Conservation (phyloP, 2,888 invertebrate species). For the Apoda limacodes region DNA sequence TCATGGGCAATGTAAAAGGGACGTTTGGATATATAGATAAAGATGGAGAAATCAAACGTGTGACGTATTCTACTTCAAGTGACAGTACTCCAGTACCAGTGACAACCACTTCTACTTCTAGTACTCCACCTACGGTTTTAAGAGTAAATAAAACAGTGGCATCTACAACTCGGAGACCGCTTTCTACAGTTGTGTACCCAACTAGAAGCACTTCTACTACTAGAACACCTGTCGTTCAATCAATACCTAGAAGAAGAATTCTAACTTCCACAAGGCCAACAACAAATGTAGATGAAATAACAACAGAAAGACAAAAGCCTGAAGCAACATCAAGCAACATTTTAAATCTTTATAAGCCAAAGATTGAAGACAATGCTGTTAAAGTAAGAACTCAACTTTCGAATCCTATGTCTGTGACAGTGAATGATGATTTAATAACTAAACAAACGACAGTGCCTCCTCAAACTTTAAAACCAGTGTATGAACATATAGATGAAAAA, state of each 20-base stretch:
- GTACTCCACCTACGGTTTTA: conserved; percentile 49
- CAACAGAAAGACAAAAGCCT: conserved; percentile 35
- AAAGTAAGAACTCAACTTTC: conserved; percentile 45
- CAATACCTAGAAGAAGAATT: conserved; percentile 70
- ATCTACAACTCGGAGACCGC: conserved; percentile 67
- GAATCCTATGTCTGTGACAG: conserved; percentile 40
- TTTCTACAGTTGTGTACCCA: conserved; percentile 61
- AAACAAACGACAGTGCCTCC: conserved; percentile 51
- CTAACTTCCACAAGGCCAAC: conserved; percentile 39
- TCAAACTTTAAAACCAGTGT: conserved; percentile 61
- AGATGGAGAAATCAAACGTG: conserved; percentile 81
- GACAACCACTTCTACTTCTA: conserved; percentile 38
- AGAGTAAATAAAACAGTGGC: conserved; percentile 58
- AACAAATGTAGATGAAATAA: conserved; percentile 30
- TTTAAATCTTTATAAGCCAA: conserved; percentile 41
- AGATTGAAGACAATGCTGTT: conserved; percentile 34
- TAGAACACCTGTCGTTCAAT: conserved; percentile 73
- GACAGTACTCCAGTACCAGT: conserved; percentile 55
- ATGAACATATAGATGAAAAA: conserved; percentile 58
- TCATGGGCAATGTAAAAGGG: conserved; percentile 83
- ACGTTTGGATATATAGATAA: conserved; percentile 86
- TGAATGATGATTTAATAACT: conserved; percentile 45
- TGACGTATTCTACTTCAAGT: conserved; percentile 75
- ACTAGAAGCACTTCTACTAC: conserved; percentile 63
- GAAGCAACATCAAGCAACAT: conserved; percentile 48